Percentiles rank a stretch among this genome's conserved stretches.
phyloP scores from a whole-genome alignment of 2,888 invertebrate genomes.

The Eristalis intricaria region DNA sequence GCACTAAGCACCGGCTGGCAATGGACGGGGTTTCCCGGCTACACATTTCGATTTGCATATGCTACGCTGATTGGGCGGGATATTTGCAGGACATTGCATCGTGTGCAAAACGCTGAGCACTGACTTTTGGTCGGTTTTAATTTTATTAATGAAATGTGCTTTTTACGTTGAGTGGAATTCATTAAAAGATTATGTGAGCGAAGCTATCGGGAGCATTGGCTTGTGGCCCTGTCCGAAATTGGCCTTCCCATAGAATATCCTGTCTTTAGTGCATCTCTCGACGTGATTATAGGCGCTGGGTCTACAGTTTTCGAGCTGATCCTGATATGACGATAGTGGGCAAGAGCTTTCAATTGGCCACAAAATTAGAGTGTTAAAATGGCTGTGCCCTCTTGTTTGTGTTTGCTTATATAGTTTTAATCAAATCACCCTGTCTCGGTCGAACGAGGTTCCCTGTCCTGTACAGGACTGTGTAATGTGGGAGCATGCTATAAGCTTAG shows the following conservation, averaged over 20 bases:
- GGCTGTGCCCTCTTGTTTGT: too few species aligned
- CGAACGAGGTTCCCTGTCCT: too few species aligned
- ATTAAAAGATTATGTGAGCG: slow-evolving; percentile 32
- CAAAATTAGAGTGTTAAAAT: too few species aligned
- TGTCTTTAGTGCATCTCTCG: background rate
- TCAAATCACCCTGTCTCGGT: too few species aligned
- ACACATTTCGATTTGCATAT: slow-evolving; percentile 53
- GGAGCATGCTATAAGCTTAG: too few species aligned
- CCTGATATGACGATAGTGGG: too few species aligned
- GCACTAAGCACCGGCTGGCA: background rate
- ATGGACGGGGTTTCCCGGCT: slow-evolving; percentile 12
- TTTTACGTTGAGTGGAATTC: slow-evolving; percentile 18
- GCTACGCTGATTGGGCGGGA: slow-evolving; percentile 35
- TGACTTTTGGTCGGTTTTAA: slow-evolving; percentile 25
- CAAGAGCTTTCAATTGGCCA: too few species aligned
- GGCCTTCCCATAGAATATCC: background rate
- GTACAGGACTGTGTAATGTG: too few species aligned
- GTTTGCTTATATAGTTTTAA: too few species aligned
- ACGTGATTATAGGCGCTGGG: background rate
- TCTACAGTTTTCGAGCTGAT: too few species aligned
- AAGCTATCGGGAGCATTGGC: background rate
- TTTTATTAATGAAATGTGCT: slow-evolving; percentile 22
- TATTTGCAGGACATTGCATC: background rate
- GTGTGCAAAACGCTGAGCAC: background rate
- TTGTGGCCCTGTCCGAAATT: too few species aligned